Percentiles rank a stretch among this genome's conserved stretches.
Conservation (phyloP, 1,140 invertebrate species). For the Ctenoplectra terminalis region DNA sequence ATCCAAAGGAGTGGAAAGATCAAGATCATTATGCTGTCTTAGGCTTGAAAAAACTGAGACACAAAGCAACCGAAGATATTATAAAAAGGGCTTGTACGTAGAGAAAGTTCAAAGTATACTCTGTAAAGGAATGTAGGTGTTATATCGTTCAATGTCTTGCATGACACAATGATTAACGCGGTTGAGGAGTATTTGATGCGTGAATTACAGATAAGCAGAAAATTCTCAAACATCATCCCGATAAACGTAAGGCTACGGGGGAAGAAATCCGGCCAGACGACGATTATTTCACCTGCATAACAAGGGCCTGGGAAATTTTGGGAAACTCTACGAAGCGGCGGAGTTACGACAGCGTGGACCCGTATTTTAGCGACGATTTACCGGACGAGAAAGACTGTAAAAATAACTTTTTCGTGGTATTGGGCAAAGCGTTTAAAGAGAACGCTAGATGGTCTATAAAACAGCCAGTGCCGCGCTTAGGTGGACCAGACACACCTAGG, state of each 20-base stretch:
- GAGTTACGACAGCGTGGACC: constrained; percentile 98
- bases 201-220: constrained; percentile 88
- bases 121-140: constrained; percentile 56
- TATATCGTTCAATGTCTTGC: constrained; percentile 41
- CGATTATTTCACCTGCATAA: constrained; percentile 99
- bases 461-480: constrained; percentile 93
- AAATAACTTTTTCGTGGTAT: constrained; percentile 91
- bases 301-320: constrained; percentile 97
- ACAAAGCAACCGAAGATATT: constrained; percentile 93
- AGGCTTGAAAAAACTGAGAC: constrained; percentile 91
- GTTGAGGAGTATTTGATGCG: constrained; percentile 42
- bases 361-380: constrained; percentile 94
- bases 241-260: constrained; percentile 95
- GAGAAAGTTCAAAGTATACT: constrained; percentile 56
- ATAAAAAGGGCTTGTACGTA: constrained; percentile 96
- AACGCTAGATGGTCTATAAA: constrained; percentile 97
- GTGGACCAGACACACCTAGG: constrained; percentile 87
- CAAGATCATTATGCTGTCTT: constrained; percentile 98
- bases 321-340: constrained; percentile 91
- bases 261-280: constrained; percentile 93
- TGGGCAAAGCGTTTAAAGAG: constrained; percentile 91
- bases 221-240: constrained; percentile 98
- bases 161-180: constrained; percentile 1
- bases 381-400: constrained; percentile 91
- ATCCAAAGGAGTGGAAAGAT: constrained; percentile 98